Evolutionary conservation across 2,888 invertebrate species (phyloP), one percentile per base, ranked within the genome.

Genomic region (Orthosia gothica): DNA sequence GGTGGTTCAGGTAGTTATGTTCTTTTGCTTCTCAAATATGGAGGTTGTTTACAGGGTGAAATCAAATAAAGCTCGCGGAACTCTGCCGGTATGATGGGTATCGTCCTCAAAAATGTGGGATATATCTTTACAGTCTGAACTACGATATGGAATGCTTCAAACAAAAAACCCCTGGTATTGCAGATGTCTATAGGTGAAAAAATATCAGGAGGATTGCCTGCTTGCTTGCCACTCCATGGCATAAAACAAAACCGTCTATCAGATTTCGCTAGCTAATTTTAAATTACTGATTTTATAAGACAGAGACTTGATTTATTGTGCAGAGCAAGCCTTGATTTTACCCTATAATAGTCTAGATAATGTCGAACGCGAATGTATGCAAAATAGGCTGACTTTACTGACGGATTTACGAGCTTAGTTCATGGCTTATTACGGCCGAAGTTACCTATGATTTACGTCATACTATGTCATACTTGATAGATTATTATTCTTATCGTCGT

Each of bases 371-470:
- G 15, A 66, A 67, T 55, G 40, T n/a, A 61, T 50, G 64, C 55
- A 57, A 32, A n/a, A 47, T 49, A 71, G 78, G 58, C 61, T 69
- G 50, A 58, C 61, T 50, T 2, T 13, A 15, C 26, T 54, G 75
- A 67, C 63, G 50, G 75, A 71, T 85, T 87, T 85, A 79, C 70
- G 76, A 76, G 54, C 47, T 11, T 47, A 62, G 74, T 85, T 85
- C 83, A 88, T 84, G 83, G 88, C 62, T 13, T 47, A 9, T 45
- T 52, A 74, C 47, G 52, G 13, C 57, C 50, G 47, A 74, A 18
- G 45, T 52, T 50, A 47, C 45, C 11, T 47, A 50, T 40, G 49
- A 49, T 61, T 62, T 63, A 66, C 62, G 52, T 16, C 18, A 52
- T 45, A 18, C 20, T 23, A 66, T 74, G 52, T 16, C 18, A 52